Base-by-base conservation (phyloP, 2,888 invertebrate genomes). In the Yponomeuta malinellus region DNA sequence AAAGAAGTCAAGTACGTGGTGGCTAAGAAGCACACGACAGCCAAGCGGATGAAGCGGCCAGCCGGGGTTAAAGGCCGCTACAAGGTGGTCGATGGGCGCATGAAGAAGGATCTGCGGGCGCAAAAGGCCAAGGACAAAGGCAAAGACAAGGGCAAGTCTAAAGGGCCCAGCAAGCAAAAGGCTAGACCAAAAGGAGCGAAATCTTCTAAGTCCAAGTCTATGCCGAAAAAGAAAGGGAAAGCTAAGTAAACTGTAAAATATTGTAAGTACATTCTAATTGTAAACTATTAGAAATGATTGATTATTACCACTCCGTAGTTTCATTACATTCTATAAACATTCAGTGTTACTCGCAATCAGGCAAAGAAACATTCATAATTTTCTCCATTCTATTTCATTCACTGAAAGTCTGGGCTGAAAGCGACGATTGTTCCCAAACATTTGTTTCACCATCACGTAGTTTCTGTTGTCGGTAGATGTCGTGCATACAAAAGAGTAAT, bases 1-100 rank as follows among this genome's bases (percentile, higher is more conserved):
- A 96, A 96, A 84, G 97, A 98, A 85, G 93, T 98, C 0, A 96
- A 96, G 0, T 99, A 99, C 82, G 97, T 99, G 0, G 98, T 99
- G 0, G 96, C 98, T 52, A 98, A 97, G 85, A 99, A 98, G 85
- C 95, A 96, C 77, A 94, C 93, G 74, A 93, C 96, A 0, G 95
- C 95, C 0, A 97, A 97, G 81, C 93, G 95, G 71, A 95, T 95
- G 72, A 93, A 94, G 70, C 93, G 98, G 75, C 98, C 98, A 9
- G 88, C 95, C 0, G 98, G 98, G 65, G 96, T 98, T 33, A 97
- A 97, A 86, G 99, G 99, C 71, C 96, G 94, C 52, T 99, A 96
- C 87, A 97, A 96, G 85, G 96, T 98, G n/a, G 99, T 99, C 6
- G 99, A 99, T 94, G 95, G 96, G 1, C 93, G 99, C 76, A 96